Evolutionary conservation across 2,888 invertebrate genomes (phyloP).

Genomic region (Sinelater perroti): DNA sequence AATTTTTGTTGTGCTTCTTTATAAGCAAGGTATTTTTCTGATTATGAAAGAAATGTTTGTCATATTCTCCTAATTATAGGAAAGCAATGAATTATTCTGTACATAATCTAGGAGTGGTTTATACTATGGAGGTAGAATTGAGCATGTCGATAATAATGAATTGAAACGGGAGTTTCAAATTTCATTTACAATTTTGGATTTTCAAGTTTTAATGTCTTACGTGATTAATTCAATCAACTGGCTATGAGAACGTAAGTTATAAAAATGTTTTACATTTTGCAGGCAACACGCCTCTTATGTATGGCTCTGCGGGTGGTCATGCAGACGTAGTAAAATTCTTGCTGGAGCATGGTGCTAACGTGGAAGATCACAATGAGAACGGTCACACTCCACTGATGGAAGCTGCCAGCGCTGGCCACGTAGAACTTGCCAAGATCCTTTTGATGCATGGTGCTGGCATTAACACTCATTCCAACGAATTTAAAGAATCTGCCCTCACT

Average conservation of each 20-base stretch:
- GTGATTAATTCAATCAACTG: too few relatives aligned
- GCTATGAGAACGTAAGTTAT: too few relatives aligned
- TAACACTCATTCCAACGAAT: conserved; percentile 98
- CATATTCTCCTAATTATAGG: too few relatives aligned
- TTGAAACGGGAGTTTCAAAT: too few relatives aligned
- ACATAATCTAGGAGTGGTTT: too few relatives aligned
- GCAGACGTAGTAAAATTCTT: conserved; percentile 91
- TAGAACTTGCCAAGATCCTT: conserved; percentile 90
- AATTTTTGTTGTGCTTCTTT: too few relatives aligned
- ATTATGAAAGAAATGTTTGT: too few relatives aligned
- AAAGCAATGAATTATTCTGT: too few relatives aligned
- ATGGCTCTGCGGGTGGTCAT: conserved; percentile 94
- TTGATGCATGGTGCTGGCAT: conserved; percentile 95
- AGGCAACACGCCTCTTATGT: conserved; percentile 96
- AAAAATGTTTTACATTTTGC: conserved; percentile 1
- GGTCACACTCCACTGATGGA: conserved; percentile 99
- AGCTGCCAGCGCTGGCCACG: conserved; percentile 95
- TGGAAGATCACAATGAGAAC: conserved; percentile 99
- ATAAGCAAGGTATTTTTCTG: too few relatives aligned
- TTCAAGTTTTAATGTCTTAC: too few relatives aligned
- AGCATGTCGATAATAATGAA: too few relatives aligned
- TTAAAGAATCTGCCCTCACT: conserved; percentile 96
- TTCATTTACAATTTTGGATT: background rate
- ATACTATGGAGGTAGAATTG: too few relatives aligned
- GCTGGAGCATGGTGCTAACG: conserved; percentile 90